Evolutionary conservation across 2,888 invertebrate genomes (phyloP), one percentile per base, ranked within the genome.

Genomic region (Cyrtodaria siliqua): DNA sequence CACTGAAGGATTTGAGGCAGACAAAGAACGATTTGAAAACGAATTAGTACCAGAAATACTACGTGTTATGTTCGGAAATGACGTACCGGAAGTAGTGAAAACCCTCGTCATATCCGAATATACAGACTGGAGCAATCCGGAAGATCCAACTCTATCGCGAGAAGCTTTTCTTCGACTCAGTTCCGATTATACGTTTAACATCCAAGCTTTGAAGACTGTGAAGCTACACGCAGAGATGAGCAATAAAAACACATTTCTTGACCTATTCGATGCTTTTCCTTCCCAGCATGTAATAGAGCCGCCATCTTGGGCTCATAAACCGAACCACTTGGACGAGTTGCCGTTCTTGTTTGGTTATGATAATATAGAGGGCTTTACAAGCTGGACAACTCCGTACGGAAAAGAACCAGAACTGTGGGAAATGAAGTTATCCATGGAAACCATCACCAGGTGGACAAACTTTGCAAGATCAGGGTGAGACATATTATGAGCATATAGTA

Each of bases 381-480:
- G 89, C 59, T 89, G 87, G n/a, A 61, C 82, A 23, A 88, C 90
- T n/a, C 74, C 90, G 20, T 78, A 97, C 20, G 68, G 74, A 12
- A 33, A 27, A 1, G 68, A 80, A 29, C 95, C 96, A 33, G 96
- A 96, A 16, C 95, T 95, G 1, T 96, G 96, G 89, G 98, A 98
- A 93, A 95, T 96, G 27, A 95, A 96, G 85, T 95, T 98, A 83
- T 96, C 97, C 90, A 95, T 95, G 91, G 94, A 96, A 79, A 96
- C 98, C 92, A 97, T 98, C 97, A 95, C 96, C 91, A 97, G 97
- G 93, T 98, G 97, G 97, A 96, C 97, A 0, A 98, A 98, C 93
- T 98, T 98, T 92, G 98, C 97, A 50, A 96, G 96, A 94, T 96
- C 96, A 82, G 98, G 98, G 98, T 98, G 94, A 83, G 64, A 38